Percentiles rank a stretch among this genome's conserved stretches.
Conservation (phyloP, 2,888 invertebrate genomes). For the Agrilus mali region DNA sequence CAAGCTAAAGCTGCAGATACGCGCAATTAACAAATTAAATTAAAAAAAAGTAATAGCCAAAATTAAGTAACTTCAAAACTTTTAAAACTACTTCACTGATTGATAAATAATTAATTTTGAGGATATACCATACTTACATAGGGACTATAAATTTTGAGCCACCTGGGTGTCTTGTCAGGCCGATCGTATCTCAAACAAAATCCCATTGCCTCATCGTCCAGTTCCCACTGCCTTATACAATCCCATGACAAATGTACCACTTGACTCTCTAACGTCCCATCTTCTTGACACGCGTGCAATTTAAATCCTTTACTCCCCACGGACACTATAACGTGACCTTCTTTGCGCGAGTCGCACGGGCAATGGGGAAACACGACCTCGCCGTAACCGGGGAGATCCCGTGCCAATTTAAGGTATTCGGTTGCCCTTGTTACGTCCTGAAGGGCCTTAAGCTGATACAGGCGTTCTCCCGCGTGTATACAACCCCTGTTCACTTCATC, state of each 20-base stretch:
- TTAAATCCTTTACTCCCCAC: constrained; percentile 51
- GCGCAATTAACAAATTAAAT: too few relatives aligned
- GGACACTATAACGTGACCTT: constrained; percentile 57
- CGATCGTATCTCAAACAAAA: constrained; percentile 80
- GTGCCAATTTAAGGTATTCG: constrained; percentile 76
- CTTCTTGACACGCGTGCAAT: constrained; percentile 73
- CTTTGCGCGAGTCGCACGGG: constrained; percentile 79
- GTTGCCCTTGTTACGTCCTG: constrained; percentile 79
- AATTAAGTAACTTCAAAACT: constrained; percentile 2
- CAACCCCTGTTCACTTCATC: constrained; percentile 93
- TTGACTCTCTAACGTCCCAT: constrained; percentile 58
- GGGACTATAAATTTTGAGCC: constrained; percentile 79
- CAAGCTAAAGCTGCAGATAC: too few relatives aligned
- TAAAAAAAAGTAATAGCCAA: too few relatives aligned
- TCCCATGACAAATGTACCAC: constrained; percentile 78
- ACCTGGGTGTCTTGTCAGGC: constrained; percentile 65
- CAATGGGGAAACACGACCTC: constrained; percentile 91
- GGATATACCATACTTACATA: constrained; percentile 82
- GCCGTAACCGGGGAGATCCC: constrained; percentile 84
- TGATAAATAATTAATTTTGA: too few relatives aligned
- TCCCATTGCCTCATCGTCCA: constrained; percentile 86
- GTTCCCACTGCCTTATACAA: constrained; percentile 70
- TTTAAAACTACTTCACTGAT: too few relatives aligned
- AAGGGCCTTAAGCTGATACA: constrained; percentile 92
- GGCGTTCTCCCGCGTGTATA: constrained; percentile 76